Conservation (phyloP, 1,140 invertebrate genomes). For the Bombus waltoni region DNA sequence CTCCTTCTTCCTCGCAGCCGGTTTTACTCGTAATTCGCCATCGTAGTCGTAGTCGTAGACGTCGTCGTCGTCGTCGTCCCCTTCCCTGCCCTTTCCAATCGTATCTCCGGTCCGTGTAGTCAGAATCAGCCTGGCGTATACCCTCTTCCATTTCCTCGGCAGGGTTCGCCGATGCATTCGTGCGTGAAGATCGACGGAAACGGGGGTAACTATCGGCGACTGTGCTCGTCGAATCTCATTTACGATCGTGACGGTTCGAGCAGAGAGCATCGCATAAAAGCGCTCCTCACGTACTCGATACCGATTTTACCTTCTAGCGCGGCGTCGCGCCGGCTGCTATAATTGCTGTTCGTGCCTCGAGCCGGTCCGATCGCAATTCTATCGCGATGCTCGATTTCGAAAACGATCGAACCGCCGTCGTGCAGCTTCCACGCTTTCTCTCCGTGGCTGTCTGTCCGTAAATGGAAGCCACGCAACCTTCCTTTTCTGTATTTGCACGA, state of each 20-base stretch:
- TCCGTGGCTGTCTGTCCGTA: constrained; percentile 17
- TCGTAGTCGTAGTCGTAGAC: neutral
- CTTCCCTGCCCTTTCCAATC: constrained; percentile 3
- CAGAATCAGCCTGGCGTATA: constrained; percentile 5
- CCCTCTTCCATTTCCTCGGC: constrained; percentile 21
- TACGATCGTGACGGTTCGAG: constrained; percentile 9
- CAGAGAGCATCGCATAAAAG: neutral
- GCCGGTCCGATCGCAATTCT: constrained; percentile 18
- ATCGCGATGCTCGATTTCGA: constrained; percentile 22
- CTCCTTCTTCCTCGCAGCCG: constrained; percentile 36
- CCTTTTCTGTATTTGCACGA: constrained; percentile 32
- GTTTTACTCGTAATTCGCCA: constrained; percentile 43
- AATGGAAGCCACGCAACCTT: constrained; percentile 44
- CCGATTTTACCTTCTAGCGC: neutral
- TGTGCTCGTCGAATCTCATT: constrained; percentile 38
- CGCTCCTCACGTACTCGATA: constrained; percentile 9
- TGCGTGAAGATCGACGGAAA: constrained; percentile 2
- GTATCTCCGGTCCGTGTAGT: constrained; percentile 39
- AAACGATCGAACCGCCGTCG: neutral
- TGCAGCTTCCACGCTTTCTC: constrained; percentile 26
- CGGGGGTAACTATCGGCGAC: constrained; percentile 21
- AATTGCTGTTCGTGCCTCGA: neutral
- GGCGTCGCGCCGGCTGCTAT: neutral
- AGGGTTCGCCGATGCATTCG: neutral
- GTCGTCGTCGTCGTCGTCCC: neutral